Base-by-base conservation (phyloP, 2,888 invertebrate genomes). In the Drosophila tanythrix region DNA sequence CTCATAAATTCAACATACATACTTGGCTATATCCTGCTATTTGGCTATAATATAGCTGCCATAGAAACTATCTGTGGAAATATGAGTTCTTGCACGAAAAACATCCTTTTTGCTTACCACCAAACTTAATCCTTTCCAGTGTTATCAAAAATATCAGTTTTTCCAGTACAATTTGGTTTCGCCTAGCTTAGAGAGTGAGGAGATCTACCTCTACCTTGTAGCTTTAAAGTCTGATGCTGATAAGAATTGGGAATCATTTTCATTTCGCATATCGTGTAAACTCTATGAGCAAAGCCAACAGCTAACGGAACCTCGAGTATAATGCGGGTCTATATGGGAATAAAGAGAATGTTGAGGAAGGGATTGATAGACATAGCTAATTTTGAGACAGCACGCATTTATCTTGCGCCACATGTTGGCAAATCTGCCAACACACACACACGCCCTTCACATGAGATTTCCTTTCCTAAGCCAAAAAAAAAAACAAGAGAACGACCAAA, bases 361-460 rank as follows among this genome's bases (percentile, higher is more conserved):
- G 21, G 67, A 25, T 62, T 80, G 71, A 77, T 66, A 66, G 70
- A 79, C 35, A 52, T 43, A 71, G 72, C 78, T 75, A 81, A 81
- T 81, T 80, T 68, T 72, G 69, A 70, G 76, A 73, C 68, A 67
- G 65, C 63, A 55, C 61, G 76, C 79, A 81, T 81, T 81, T 81
- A 79, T 81, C 79, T 81, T 81, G 81, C 60, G 69, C 61, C 81
- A 81, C 79, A 81, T 81, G 79, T 67, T 81, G 69, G 81, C 70
- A 65, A 78, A 74, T 29, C 61, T 55, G 51, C 46, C 65, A 50
- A 56, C 58, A 57, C 51, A 52, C 57, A 57, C 50, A 52, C 57
- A 48, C 55, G 57, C 70, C 78, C 70, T 65, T 67, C 53, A 52
- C 25, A 78, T 67, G 56, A 76, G 55, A 76, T 63, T 69, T 70